Evolutionary conservation across 2,888 invertebrate genomes (phyloP).

Genomic region (Bugula neritina): DNA sequence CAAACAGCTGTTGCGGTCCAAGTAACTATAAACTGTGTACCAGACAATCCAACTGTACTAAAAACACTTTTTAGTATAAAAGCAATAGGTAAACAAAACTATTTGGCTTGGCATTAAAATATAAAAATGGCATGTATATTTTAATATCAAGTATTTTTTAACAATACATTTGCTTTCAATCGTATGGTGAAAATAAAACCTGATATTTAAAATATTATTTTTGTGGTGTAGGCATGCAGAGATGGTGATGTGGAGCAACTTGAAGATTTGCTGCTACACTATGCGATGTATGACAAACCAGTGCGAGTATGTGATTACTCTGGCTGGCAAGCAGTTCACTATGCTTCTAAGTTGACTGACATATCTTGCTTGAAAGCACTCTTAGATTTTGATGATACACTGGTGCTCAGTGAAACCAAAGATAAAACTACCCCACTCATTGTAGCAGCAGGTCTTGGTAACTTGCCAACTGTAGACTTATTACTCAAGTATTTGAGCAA

Average conservation of each 20-base stretch:
- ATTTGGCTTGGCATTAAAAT: too few relatives aligned
- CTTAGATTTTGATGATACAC: neutral
- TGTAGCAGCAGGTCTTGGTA: neutral
- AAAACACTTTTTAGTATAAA: too few relatives aligned
- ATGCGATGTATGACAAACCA: neutral
- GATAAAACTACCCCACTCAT: neutral
- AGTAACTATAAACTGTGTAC: too few relatives aligned
- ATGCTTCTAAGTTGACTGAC: neutral
- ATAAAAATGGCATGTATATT: too few relatives aligned
- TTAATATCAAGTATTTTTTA: too few relatives aligned
- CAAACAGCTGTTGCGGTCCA: too few relatives aligned
- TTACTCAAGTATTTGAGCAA: neutral
- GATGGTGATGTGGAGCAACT: neutral
- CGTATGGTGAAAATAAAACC: too few relatives aligned
- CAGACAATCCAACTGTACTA: too few relatives aligned
- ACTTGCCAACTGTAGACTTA: neutral
- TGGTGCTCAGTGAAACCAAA: neutral
- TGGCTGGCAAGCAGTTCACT: neutral
- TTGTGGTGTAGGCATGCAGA: neutral
- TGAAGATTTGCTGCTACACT: neutral
- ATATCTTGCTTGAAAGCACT: neutral
- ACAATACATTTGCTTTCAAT: too few relatives aligned
- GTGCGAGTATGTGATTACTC: neutral
- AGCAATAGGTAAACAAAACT: too few relatives aligned
- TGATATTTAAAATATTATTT: too few relatives aligned